A percentile compares a stretch with the other conserved stretches of the same genome.
Evolutionary conservation across 2,888 invertebrate genomes (phyloP).

Genomic region (Monopis laevigella): DNA sequence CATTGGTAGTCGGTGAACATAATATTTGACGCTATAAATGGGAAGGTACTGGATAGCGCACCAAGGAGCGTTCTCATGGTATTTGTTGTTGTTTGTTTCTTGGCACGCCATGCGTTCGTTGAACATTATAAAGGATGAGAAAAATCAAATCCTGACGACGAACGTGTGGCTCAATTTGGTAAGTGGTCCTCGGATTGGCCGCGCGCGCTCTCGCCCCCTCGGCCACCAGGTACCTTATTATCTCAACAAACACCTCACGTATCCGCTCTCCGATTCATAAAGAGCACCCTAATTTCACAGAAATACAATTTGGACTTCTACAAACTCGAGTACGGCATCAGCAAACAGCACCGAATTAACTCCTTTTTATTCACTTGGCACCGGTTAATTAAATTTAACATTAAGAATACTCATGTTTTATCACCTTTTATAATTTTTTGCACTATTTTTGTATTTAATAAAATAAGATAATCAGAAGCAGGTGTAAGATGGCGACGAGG

Average conservation of each 20-base stretch:
- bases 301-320: too few relatives aligned
- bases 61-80: conserved; percentile 6
- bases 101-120: conserved; percentile 71
- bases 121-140: conserved; percentile 88
- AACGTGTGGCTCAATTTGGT: conserved; percentile 99
- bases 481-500: conserved; percentile 19
- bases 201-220: conserved; percentile 12
- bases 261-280: too few relatives aligned
- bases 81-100: conserved; percentile 58
- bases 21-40: too few relatives aligned
- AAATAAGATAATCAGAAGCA: neutral
- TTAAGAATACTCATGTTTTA: too few relatives aligned
- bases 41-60: too few relatives aligned
- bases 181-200: conserved; percentile 66
- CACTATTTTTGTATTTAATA: neutral
- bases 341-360: too few relatives aligned
- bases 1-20: too few relatives aligned
- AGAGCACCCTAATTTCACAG: too few relatives aligned
- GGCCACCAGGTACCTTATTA: neutral
- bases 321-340: too few relatives aligned
- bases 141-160: conserved; percentile 98
- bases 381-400: too few relatives aligned
- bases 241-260: neutral
- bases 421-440: conserved; percentile 1
- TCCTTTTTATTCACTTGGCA: too few relatives aligned